A percentile compares a stretch with the other conserved stretches of the same genome.
phyloP scores from a whole-genome alignment of 2,797 vertebrate genomes.

The Ataeniobius toweri region DNA sequence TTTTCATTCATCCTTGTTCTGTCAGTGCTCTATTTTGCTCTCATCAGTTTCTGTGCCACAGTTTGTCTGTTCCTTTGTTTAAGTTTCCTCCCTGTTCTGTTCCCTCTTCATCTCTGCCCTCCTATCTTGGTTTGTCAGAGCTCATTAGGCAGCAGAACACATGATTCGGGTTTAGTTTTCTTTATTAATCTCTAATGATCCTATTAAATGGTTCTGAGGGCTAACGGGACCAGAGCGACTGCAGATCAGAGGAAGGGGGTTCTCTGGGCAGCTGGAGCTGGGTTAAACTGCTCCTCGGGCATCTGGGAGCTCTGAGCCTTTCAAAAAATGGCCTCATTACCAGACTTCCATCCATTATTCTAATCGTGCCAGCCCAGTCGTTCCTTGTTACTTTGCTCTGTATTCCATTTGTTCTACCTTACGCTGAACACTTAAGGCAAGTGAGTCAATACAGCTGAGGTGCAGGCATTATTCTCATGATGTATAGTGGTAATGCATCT shows the following conservation, averaged over 20 bases:
- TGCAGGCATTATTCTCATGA: conserved; percentile 24
- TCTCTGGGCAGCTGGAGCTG: conserved; percentile 52
- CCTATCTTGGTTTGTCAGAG: conserved; percentile 54
- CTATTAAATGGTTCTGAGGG: conserved; percentile 64
- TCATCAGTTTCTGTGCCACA: conserved; percentile 12
- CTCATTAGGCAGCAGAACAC: conserved; percentile 65
- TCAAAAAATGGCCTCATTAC: conserved; percentile 61
- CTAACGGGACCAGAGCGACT: conserved; percentile 35
- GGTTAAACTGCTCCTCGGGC: conserved; percentile 44
- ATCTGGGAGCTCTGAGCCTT: conserved; percentile 44
- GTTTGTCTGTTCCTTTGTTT: conserved; percentile 30
- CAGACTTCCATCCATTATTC: conserved; percentile 36
- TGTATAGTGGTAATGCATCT: conserved; percentile 20
- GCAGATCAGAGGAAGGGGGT: conserved; percentile 31
- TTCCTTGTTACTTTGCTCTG: conserved; percentile 30
- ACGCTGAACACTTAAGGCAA: conserved; percentile 39
- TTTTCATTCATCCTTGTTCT: conserved; percentile 5
- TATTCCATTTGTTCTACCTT: conserved; percentile 31
- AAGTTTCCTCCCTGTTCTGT: not conserved
- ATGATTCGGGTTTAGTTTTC: conserved; percentile 62
- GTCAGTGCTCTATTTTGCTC: conserved; percentile 18
- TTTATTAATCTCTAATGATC: conserved; percentile 76
- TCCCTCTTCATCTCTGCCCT: conserved; percentile 5
- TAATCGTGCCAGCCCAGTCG: conserved; percentile 29
- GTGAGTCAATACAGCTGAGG: conserved; percentile 30